Base-by-base conservation (phyloP, 2,888 invertebrate genomes). In the Microdon myrmicae region DNA sequence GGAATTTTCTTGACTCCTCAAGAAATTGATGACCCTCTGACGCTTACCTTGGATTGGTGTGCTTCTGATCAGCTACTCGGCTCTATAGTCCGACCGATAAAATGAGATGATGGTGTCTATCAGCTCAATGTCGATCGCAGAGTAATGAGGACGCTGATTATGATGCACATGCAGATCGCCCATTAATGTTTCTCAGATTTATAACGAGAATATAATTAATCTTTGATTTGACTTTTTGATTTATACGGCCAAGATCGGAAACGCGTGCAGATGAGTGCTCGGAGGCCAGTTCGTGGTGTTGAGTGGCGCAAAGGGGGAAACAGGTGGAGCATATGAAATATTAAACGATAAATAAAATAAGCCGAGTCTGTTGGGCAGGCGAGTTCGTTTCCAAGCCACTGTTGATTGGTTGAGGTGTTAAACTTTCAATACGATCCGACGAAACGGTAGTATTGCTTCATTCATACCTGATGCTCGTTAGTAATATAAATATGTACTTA, bases 141-240 rank as follows among this genome's bases (percentile, higher is more conserved):
- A n/a, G 5, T 23, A 23, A 38, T 32, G 38, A 43, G 22, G 47
- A 19, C 17, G 58, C 25, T 41, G 26, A 39, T 48, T 44, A 43
- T 43, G 58, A 49, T 59, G 53, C 58, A 39, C 64, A 64, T 64
- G 59, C 66, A 59, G 38, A 48, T 53, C 48, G 34, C 48, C 58
- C 48, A 59, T 66, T 54, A 54, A 54, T 53, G 53, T 34, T 39
- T 54, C 28, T 23, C 32, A 59, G 66, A 54, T 66, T 54, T 48
- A 54, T 59, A 66, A 66, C 59, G 66, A 66, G 66, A 59, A 59
- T 66, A 49, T 59, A 66, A 66, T 66, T 64, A 64, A 64, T 64
- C 58, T 64, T 51, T 34, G 64, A 56, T 64, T 64, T 58, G 64
- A 64, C 64, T 53, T 56, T 59, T 43, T 59, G 59, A 54, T 66